These are phyloP conservation scores for Oxycera nigricornis DNA, from an alignment of 2,888 invertebrate species.

Conservation along the genomic window DNA sequence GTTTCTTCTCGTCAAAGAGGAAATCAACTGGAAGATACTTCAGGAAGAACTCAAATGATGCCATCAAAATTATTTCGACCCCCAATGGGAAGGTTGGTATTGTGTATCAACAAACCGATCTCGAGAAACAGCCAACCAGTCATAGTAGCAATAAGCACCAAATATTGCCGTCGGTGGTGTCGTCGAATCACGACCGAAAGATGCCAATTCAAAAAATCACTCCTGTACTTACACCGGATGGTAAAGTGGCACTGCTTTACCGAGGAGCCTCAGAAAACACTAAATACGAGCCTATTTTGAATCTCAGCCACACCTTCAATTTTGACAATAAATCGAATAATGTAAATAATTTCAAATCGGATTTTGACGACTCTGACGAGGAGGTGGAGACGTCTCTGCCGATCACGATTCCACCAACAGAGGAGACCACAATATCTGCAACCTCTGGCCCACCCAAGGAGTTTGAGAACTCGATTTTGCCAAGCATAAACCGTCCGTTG, in stretches of 20 bases:
- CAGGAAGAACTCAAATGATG: conserved; percentile 61
- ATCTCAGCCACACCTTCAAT: conserved; percentile 54
- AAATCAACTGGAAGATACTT: conserved; percentile 59
- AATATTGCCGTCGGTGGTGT: conserved; percentile 17
- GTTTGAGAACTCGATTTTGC: conserved; percentile 57
- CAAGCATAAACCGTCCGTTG: conserved; percentile 61
- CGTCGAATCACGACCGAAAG: conserved; percentile 17
- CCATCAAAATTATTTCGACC: conserved; percentile 63
- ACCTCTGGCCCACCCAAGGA: conserved; percentile 41
- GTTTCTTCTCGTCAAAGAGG: conserved; percentile 56
- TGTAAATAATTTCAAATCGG: conserved; percentile 48
- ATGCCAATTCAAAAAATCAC: conserved; percentile 59
- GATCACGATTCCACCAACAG: conserved; percentile 13
- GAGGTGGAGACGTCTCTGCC: conserved; percentile 31
- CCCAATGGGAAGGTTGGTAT: conserved; percentile 63
- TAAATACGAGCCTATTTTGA: conserved; percentile 62
- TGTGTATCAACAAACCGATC: conserved; percentile 60
- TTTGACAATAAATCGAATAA: conserved; percentile 56
- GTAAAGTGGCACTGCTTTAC: conserved; percentile 63
- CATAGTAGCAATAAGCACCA: conserved; percentile 37
- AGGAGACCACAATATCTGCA: conserved; percentile 43
- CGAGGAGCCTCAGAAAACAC: conserved; percentile 62
- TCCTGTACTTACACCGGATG: conserved; percentile 63
- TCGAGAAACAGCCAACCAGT: conserved; percentile 44
- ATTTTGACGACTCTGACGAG: conserved; percentile 48